Conservation (phyloP, 2,888 invertebrate genomes). For the Leptopterna dolabrata region DNA sequence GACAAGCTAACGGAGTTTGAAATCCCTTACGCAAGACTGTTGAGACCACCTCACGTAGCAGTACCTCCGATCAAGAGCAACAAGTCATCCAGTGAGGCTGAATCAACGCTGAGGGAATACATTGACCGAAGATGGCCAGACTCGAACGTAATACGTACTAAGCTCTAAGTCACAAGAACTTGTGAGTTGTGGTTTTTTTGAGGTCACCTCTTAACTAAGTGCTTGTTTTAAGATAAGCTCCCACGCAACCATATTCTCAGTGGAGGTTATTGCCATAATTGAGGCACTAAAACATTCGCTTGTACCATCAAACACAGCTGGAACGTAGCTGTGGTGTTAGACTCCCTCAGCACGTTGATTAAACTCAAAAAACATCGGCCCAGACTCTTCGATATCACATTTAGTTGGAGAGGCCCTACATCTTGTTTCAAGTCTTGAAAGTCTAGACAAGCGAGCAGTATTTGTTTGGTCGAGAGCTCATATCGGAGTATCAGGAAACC, state of each 20-base stretch:
- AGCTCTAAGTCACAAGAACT: neutral
- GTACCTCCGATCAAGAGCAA: neutral
- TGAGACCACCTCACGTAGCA: neutral
- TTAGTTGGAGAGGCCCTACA: neutral
- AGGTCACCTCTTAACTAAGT: neutral
- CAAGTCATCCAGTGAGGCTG: neutral
- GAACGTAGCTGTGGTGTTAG: neutral
- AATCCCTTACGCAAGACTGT: neutral
- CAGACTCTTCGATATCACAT: neutral
- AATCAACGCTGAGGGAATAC: neutral
- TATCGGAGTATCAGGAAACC: too few relatives aligned
- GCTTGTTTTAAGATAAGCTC: neutral
- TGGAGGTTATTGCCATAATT: neutral
- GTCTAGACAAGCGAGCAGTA: neutral
- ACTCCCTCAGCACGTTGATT: neutral
- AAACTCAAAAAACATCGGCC: neutral
- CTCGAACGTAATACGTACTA: neutral
- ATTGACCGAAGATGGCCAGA: neutral
- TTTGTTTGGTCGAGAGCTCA: neutral
- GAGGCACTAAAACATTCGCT: neutral
- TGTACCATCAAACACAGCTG: neutral
- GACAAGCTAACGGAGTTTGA: neutral
- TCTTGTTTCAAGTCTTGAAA: neutral
- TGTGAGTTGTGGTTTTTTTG: neutral
- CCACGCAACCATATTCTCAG: neutral